Evolutionary conservation across 2,797 vertebrate genomes (phyloP).

Genomic region (Carcharodon carcharias): DNA sequence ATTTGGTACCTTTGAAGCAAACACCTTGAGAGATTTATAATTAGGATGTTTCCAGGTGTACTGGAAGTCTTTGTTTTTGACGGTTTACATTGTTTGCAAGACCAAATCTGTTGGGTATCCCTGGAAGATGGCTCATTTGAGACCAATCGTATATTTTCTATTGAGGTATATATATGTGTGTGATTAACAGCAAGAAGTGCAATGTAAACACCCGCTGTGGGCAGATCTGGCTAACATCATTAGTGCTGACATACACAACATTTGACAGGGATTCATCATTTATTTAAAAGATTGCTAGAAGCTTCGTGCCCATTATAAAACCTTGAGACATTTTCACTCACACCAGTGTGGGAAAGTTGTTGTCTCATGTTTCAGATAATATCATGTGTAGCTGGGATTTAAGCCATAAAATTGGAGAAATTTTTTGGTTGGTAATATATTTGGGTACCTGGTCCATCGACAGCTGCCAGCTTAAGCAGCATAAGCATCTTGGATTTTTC

Average conservation of each 20-base stretch:
- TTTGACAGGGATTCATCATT: not conserved
- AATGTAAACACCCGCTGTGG: not conserved
- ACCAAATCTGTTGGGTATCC: not conserved
- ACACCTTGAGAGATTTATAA: not conserved
- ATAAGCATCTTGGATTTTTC: not conserved
- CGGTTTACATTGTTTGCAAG: not conserved
- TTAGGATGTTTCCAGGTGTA: not conserved
- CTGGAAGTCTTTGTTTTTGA: not conserved
- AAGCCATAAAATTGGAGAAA: not conserved
- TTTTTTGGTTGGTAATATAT: not conserved
- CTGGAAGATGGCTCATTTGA: not conserved
- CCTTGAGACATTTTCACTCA: not conserved
- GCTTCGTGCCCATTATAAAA: not conserved
- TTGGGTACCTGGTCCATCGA: not conserved
- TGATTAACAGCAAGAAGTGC: not conserved
- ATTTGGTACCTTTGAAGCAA: not conserved
- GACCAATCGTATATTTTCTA: not conserved
- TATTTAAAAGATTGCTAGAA: not conserved
- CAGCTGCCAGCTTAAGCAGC: too few species aligned
- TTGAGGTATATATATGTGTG: not conserved
- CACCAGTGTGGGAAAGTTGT: not conserved
- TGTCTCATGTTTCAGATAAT: not conserved
- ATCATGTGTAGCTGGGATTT: not conserved
- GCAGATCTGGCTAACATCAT: not conserved
- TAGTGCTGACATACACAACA: not conserved